Base-by-base conservation (phyloP, 2,113 vertebrate species). In the Indicator maculatus region DNA sequence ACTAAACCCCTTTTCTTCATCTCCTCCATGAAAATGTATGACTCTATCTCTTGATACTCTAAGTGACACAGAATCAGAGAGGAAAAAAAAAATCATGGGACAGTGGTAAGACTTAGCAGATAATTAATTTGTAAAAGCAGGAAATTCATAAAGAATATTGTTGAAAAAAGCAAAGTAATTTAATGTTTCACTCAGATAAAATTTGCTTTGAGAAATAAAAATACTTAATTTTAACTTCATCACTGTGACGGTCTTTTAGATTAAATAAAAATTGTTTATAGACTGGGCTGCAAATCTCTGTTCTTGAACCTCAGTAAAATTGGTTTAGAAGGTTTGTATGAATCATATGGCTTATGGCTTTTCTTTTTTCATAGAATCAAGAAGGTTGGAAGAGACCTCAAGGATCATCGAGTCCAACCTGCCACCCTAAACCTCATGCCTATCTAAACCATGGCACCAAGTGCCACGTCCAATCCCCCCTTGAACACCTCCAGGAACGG, bases 241-340 rank as follows among this genome's bases (percentile, higher is more conserved):
- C 52, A 12, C 13, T 80, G 30, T 70, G 12, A 79, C 59, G 26
- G 12, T 69, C 38, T 83, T 83, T 70, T 28, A 83, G 69, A 88
- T 86, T 83, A 86, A 16, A 83, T 78, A 60, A 88, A 67, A 80
- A 71, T 86, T n/a, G 90, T 94, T 81, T 94, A 72, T 74, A 71
- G 58, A 65, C 15, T 28, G 9, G 52, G 60, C 47, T 75, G 20
- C 6, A 88, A 83, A 73, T 4, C 28, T 77, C 33, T 75, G 16
- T 64, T 74, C 69, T 55, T 81, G 73, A 86, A 77, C 21, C 21
- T 66, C 50, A 79, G 55, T 23, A 66, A 75, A 87, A 72, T 36
- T 30, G 11, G 44, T 93, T 78, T 76, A 18, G 20, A 69, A 91
- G 24, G 10, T 7, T 93, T 53, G 55, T 85, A 10, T 63, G 47